These are phyloP conservation scores for Diplolepis rosae DNA, from an alignment of 2,888 invertebrate genomes.

Conservation along the genomic window DNA sequence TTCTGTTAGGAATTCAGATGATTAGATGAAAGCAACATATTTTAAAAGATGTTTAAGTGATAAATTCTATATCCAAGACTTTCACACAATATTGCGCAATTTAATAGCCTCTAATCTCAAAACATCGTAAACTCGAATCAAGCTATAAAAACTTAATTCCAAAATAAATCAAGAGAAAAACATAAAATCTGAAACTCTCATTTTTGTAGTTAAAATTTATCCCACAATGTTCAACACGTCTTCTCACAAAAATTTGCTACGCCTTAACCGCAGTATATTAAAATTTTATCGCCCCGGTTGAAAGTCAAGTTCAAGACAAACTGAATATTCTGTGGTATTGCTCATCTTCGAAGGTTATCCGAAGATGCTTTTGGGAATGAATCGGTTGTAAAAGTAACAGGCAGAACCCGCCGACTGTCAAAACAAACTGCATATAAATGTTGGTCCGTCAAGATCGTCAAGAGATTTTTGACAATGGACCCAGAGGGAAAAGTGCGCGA, in stretches of 20 bases:
- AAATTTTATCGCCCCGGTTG: conserved; percentile 8
- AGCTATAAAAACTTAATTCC: not conserved
- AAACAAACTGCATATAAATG: conserved; percentile 62
- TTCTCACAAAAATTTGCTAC: not conserved
- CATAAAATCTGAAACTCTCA: not conserved
- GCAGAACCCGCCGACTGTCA: conserved; percentile 70
- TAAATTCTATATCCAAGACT: no score
- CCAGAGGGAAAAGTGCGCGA: conserved; percentile 32
- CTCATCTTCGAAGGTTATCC: conserved; percentile 14
- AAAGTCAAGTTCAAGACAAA: conserved; percentile 16
- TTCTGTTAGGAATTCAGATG: no score
- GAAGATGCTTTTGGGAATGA: not conserved
- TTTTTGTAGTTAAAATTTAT: not conserved
- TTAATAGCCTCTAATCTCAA: not conserved
- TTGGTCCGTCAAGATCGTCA: conserved; percentile 35
- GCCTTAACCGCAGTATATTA: conserved; percentile 12
- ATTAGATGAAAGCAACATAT: no score
- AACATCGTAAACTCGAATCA: not conserved
- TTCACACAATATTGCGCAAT: not conserved
- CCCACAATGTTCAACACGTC: not conserved
- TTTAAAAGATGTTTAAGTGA: no score
- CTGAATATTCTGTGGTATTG: not conserved
- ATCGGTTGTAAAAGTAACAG: conserved; percentile 64
- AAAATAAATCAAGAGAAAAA: not conserved
- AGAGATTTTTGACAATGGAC: conserved; percentile 50